phyloP scores from a whole-genome alignment of 1,140 invertebrate species.

The Temnothorax curvispinosus region DNA sequence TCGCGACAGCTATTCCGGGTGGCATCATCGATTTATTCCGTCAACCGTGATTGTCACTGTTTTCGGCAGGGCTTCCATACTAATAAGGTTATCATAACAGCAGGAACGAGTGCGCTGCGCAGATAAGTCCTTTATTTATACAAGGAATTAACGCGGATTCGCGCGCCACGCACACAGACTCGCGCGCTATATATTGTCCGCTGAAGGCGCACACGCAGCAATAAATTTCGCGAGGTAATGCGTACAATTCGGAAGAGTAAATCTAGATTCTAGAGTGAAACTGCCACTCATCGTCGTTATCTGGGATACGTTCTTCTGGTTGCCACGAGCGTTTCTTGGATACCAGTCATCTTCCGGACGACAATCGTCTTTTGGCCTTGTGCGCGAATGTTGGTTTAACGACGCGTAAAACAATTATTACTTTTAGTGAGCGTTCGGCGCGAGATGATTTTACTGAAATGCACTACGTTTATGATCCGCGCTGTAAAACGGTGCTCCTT shows the following conservation, averaged over 20 bases:
- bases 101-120: constrained; percentile 33
- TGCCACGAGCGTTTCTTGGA: not conserved
- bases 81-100: constrained; percentile 59
- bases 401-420: constrained; percentile 26
- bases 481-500: constrained; percentile 6
- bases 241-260: not conserved
- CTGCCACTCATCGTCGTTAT: not conserved
- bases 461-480: not conserved
- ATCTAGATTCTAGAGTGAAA: not conserved
- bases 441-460: constrained; percentile 31
- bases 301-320: not conserved
- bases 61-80: not conserved
- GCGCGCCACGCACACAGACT: not conserved
- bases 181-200: not conserved
- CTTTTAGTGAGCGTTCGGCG: constrained; percentile 1
- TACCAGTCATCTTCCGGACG: not conserved
- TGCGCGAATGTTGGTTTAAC: constrained; percentile 21
- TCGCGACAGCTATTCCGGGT: not conserved
- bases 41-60: constrained; percentile 6
- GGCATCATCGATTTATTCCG: constrained; percentile 17
- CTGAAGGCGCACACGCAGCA: not conserved
- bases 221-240: constrained; percentile 5
- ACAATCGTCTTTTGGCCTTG: constrained; percentile 13
- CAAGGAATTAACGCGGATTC: constrained; percentile 29
- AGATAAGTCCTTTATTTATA: constrained; percentile 64